These are phyloP conservation scores for Ibidorhyncha struthersii DNA, from an alignment of 2,113 vertebrate species.

Conservation along the genomic window DNA sequence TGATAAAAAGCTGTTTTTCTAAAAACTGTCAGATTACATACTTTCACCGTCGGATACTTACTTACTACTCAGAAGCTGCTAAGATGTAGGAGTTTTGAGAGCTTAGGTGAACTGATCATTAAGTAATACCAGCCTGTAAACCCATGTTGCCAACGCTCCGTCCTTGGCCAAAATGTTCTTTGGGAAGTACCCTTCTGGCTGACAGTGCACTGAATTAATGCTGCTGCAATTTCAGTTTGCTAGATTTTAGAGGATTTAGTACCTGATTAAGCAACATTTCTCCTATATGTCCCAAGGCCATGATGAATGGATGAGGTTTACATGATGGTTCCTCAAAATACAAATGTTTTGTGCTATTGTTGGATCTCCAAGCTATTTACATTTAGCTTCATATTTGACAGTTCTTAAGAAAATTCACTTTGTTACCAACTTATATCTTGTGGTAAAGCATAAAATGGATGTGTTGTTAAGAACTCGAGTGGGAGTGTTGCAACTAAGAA, in stretches of 20 bases:
- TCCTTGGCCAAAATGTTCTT: background rate
- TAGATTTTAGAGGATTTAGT: background rate
- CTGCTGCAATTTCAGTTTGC: background rate
- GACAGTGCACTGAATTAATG: background rate
- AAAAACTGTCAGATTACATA: background rate
- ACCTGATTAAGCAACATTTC: background rate
- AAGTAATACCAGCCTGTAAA: background rate
- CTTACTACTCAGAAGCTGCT: background rate
- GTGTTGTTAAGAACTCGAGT: background rate
- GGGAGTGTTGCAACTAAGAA: background rate
- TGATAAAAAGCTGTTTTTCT: background rate
- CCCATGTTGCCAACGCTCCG: background rate
- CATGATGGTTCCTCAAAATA: background rate
- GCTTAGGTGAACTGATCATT: background rate
- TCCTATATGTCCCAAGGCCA: background rate
- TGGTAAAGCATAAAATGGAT: background rate
- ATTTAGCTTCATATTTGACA: background rate
- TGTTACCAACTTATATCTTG: background rate
- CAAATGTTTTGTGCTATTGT: background rate
- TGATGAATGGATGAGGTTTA: background rate
- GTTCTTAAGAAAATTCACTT: background rate
- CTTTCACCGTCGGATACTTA: background rate
- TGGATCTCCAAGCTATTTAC: background rate
- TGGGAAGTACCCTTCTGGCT: background rate
- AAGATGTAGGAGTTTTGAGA: background rate